Base-by-base conservation (phyloP, 1,140 invertebrate species). In the Diploscapter pachys region DNA sequence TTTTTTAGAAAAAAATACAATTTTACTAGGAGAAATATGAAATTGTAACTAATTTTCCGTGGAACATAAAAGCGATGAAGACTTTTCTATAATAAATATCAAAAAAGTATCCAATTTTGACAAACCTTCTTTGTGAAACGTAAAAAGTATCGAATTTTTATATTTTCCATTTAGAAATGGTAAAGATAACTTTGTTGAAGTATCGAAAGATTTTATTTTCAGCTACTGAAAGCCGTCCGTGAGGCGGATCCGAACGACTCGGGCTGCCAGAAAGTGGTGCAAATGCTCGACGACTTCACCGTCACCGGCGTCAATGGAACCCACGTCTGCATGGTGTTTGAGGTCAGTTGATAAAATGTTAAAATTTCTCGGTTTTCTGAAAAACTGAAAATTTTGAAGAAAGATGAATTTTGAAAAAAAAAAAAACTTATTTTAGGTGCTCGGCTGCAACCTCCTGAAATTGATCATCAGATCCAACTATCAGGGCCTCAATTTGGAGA, bases 391-490 rank as follows among this genome's bases (percentile, higher is more conserved):
- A 31, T 31, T 31, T 31, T 31, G 31, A 31, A 31, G 31, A 31
- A 31, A 31, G 31, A 31, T 59, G 9, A 70, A 64, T 71, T 53
- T 71, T 71, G 48, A 52, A 9, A 9, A 48, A 4, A 2, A 63
- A 57, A 8, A 56, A 4, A 5, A 75, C 3, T 52, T 11, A 98
- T 70, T 97, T 89, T 95, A 99, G 90, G 96, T 99, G 76, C 89
- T 99, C 72, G 96, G 96, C 68, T 92, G 95, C 87, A 97, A 98
- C 89, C 89, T 99, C 80, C 89, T 99, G 78, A 99, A 98, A 89
- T 89, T 99, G 75, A 99, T 99, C 81, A 94, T 98, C 81, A 92
- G 94, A 86, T 97, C 94, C 75, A 96, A 96, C 87, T 99, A 99
- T 88, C 91, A 92, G 86, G 96, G 96, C 80, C 97, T 99, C 84